A percentile compares a stretch with the other conserved stretches of the same genome.
Evolutionary conservation across 1,140 invertebrate species (phyloP).

Genomic region (Zaprionus gabonicus): DNA sequence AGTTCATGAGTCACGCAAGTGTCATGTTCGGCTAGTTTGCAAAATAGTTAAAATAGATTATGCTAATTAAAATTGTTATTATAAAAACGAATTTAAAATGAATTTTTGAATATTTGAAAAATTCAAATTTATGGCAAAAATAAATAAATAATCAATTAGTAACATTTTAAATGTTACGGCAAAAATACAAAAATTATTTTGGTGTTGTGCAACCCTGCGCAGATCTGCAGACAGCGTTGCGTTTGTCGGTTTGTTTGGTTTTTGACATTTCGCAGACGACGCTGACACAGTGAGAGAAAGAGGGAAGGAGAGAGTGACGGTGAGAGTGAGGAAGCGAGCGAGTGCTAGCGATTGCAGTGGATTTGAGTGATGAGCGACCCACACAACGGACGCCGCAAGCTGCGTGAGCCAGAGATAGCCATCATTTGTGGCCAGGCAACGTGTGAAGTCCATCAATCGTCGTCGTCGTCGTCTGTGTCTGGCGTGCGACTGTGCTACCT

Average conservation of each 20-base stretch:
- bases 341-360: conserved; percentile 60
- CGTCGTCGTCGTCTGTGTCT: conserved; percentile 48
- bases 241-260: conserved; percentile 47
- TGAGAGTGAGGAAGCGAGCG: not conserved
- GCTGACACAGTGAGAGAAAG: not conserved
- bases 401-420: conserved; percentile 62
- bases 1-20: not conserved
- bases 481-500: conserved; percentile 59
- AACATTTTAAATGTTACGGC: not conserved
- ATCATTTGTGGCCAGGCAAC: conserved; percentile 58
- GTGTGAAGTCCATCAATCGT: conserved; percentile 77
- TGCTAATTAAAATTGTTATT: not conserved
- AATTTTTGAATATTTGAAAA: too few species aligned
- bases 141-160: not conserved
- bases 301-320: not conserved
- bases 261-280: conserved; percentile 17
- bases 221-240: conserved; percentile 52
- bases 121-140: not conserved
- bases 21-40: not conserved
- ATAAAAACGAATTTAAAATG: not conserved
- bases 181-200: not conserved
- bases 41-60: not conserved
- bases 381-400: conserved; percentile 60
- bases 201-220: conserved; percentile 28
- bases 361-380: conserved; percentile 79